Percentiles rank a stretch among this genome's conserved stretches.
Conservation (phyloP, 1,140 invertebrate genomes). For the Hylaeus volcanicus region DNA sequence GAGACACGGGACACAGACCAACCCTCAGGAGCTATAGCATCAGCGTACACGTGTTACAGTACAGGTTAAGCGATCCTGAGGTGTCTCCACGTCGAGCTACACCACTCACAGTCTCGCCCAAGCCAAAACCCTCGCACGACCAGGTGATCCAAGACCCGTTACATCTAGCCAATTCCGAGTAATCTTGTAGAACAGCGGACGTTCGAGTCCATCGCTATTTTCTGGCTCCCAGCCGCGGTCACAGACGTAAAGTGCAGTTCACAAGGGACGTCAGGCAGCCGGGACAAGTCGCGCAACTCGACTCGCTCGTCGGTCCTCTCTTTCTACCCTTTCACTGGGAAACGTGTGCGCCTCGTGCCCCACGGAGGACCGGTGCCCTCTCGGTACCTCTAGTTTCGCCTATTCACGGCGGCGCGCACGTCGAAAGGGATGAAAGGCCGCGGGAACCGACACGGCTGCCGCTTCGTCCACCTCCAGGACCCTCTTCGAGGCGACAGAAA, state of each 20-base stretch:
- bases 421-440: conserved; percentile 67
- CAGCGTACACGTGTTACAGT: no score
- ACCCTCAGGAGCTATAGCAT: no score
- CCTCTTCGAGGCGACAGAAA: conserved; percentile 51
- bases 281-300: conserved; percentile 35
- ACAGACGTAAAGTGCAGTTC: conserved; percentile 52
- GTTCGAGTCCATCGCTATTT: conserved; percentile 45
- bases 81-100: no score
- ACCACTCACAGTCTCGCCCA: no score
- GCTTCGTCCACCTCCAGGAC: conserved; percentile 25
- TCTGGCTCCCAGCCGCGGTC: not conserved
- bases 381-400: conserved; percentile 52
- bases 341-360: conserved; percentile 45
- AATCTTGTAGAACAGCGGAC: not conserved
- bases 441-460: conserved; percentile 57
- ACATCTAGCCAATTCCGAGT: not conserved
- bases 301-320: conserved; percentile 35
- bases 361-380: conserved; percentile 40
- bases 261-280: conserved; percentile 53
- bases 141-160: not conserved
- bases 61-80: no score
- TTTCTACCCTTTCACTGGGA: conserved; percentile 45
- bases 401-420: conserved; percentile 59
- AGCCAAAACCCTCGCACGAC: not conserved
- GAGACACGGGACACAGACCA: no score